phyloP scores from a whole-genome alignment of 2,888 invertebrate species.

The Trypoxylon attenuatum region DNA sequence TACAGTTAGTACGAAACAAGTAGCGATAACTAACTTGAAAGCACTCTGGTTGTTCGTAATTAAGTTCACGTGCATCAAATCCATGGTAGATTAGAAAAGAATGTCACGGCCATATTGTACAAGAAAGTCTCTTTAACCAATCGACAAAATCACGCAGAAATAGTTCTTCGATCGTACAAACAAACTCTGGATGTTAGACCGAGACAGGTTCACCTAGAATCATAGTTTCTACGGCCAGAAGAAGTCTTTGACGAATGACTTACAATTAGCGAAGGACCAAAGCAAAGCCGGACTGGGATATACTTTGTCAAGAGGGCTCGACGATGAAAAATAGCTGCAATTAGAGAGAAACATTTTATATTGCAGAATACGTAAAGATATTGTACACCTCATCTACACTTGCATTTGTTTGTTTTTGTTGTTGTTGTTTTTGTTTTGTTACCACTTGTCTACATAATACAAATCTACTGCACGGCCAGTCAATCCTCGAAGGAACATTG shows the following conservation, averaged over 20 bases:
- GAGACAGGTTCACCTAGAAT: no score
- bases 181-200: no score
- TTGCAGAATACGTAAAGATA: conserved; percentile 11
- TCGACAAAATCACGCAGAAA: no score
- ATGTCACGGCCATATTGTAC: not conserved
- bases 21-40: not conserved
- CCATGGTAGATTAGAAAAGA: conserved; percentile 9
- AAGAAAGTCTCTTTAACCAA: no score
- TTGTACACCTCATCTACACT: not conserved
- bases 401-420: no score
- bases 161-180: no score
- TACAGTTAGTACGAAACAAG: conserved; percentile 25
- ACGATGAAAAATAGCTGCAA: conserved; percentile 16
- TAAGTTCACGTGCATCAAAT: conserved; percentile 15
- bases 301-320: conserved; percentile 16
- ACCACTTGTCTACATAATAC: conserved; percentile 7
- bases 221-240: no score
- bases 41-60: conserved; percentile 12
- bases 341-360: conserved; percentile 25
- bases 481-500: not conserved
- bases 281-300: conserved; percentile 7
- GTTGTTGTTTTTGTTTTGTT: not conserved
- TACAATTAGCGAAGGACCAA: not conserved
- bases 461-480: not conserved
- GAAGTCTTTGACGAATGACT: no score